Evolutionary conservation across 1,140 invertebrate species (phyloP), one percentile per base, ranked within the genome.

Genomic region (Drosophila orena): DNA sequence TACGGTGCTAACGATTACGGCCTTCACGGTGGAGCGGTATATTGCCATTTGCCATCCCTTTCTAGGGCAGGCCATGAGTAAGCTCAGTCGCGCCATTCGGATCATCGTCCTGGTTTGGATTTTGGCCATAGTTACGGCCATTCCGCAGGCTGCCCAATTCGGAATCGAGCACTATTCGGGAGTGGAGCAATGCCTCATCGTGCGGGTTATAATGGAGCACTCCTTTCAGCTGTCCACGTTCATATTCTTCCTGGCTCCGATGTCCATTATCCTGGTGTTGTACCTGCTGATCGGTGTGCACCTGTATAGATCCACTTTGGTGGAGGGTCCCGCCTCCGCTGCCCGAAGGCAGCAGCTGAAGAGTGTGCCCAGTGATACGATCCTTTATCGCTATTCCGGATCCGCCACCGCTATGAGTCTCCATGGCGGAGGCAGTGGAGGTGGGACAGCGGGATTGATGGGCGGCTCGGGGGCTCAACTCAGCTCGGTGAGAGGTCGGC

Each of bases 1-100:
- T 0, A 98, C 98, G 1, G 96, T 99, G 0, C 93, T 99, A 46
- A 98, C 97, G 7, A 98, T 98, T 49, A 97, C 97, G 0, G 97
- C 97, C 3, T 99, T 99, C 93, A 99, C 98, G 0, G 95, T 98
- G 5, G 98, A 99, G 92, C 94, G 98, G 49, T 99, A 99, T 92
- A 95, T 99, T 17, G 98, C 97, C 14, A 98, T 99, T 74, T 98
- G 98, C 92, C 96, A 98, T 91, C 98, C 98, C 0, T 96, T 99
- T 73, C 93, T 96, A 77, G 96, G 96, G 0, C 97, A 98, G 88
- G 97, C 96, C 2, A 96, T 97, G 93, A 97, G 96, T 0, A 97
- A 96, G 57, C 91, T 96, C 3, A 96, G 95, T 10, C 93, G 96
- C 53, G 96, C 95, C 0, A 93, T 96, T 1, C 94, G 83, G 44